Evolutionary conservation across 2,888 invertebrate genomes (phyloP), one percentile per base, ranked within the genome.

Genomic region (Eueremaeus valkanovi): DNA sequence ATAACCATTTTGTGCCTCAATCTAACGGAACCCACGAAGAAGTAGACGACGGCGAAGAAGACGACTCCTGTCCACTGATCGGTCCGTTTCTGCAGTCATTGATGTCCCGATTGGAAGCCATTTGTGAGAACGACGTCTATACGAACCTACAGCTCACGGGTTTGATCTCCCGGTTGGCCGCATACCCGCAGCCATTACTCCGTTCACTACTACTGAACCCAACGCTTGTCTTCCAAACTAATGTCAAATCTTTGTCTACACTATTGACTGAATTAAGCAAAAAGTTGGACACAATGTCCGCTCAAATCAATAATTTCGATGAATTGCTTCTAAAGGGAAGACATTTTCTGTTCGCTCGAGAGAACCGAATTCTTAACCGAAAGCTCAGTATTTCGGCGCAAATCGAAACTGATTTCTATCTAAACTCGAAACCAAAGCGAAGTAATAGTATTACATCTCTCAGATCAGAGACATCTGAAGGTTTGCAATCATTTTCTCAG

Each of bases 141-240:
- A 89, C 92, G 27, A 95, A 95, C 85, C 87, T 95, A 77, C 90
- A 93, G 81, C 86, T 96, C 78, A 95, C 95, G 5, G 92, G 92
- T 6, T 87, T 95, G 36, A 87, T 98, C 68, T 90, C 93, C 42
- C 89, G 92, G 79, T 86, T 98, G 79, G 91, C 94, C 6, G 88
- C 92, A 76, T 92, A 93, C 84, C 93, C 96, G 0, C 91, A 95
- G 80, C 93, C 95, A 8, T 85, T 97, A 74, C 86, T 97, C 73
- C 88, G 92, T 78, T 91, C 95, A 3, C 89, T 95, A 82, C 86
- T 98, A 66, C 87, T 98, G 78, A 92, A 93, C 81, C 90, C 92
- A 77, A 90, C 89, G 83, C 88, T 90, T 80, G 90, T 92, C 79
- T 88, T 94, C 82, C 93, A 94, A 83, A 94, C 95, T 0, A 92